Percentiles rank a stretch among this genome's conserved stretches.
These are phyloP conservation scores for Diplogasteroides magnus DNA, from an alignment of 1,140 invertebrate species.

Conservation along the genomic window DNA sequence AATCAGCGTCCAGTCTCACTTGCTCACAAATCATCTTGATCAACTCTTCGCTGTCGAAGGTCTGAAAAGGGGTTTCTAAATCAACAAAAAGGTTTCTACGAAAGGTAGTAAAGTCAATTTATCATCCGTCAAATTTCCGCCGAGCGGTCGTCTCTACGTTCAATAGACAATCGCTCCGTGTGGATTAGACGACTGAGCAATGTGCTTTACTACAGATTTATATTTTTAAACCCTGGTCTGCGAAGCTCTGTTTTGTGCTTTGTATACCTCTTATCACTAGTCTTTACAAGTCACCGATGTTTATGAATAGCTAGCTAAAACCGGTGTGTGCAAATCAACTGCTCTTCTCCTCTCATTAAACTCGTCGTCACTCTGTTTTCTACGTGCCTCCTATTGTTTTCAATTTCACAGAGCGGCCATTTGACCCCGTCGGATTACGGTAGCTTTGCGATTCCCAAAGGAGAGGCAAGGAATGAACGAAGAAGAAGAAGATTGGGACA, in stretches of 20 bases:
- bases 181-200: too few relatives aligned
- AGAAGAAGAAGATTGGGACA: too few relatives aligned
- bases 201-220: too few relatives aligned
- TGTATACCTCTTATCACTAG: constrained; percentile 7
- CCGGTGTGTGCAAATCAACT: constrained; percentile 17
- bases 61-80: constrained; percentile 59
- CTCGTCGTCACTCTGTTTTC: too few relatives aligned
- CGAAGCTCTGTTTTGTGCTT: neutral
- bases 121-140: neutral
- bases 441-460: too few relatives aligned
- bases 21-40: constrained; percentile 79
- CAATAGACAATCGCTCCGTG: too few relatives aligned
- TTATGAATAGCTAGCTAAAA: neutral
- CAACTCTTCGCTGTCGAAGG: constrained; percentile 80
- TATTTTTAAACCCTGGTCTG: neutral
- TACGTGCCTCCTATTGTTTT: too few relatives aligned
- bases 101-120: neutral
- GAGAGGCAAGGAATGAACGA: too few relatives aligned
- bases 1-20: constrained; percentile 86
- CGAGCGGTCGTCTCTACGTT: too few relatives aligned
- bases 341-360: too few relatives aligned
- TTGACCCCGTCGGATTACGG: too few relatives aligned
- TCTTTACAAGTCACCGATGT: neutral
- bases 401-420: too few relatives aligned
- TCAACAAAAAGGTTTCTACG: constrained; percentile 13